Evolutionary conservation across 2,797 vertebrate species (phyloP).

Genomic region (Poliocrania exsul): DNA sequence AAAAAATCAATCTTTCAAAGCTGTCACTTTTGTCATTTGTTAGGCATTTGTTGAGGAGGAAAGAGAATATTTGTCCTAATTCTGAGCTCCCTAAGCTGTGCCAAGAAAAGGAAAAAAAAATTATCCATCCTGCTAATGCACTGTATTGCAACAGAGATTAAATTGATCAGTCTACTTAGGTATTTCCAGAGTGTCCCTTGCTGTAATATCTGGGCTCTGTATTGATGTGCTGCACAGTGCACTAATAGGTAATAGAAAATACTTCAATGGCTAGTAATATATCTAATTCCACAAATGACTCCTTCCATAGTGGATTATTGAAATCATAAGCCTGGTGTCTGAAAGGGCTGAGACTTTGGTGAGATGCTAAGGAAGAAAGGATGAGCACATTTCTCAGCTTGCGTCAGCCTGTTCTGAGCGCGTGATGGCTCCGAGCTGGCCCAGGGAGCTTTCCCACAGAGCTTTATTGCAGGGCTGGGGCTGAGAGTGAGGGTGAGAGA

Average conservation of each 20-base stretch:
- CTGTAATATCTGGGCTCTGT: slow-evolving; percentile 48
- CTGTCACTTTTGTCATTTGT: slow-evolving; percentile 71
- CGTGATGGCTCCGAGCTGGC: background rate
- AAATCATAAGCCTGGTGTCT: background rate
- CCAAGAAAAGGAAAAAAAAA: slow-evolving; percentile 44
- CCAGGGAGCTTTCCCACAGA: slow-evolving; percentile 21
- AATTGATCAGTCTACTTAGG: slow-evolving; percentile 68
- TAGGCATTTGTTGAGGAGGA: slow-evolving; percentile 65
- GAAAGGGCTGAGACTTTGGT: background rate
- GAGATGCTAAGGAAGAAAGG: background rate
- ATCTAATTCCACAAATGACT: slow-evolving; percentile 32
- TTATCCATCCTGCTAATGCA: slow-evolving; percentile 55
- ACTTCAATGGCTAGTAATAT: slow-evolving; percentile 33
- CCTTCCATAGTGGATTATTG: background rate
- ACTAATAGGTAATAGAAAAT: slow-evolving; percentile 46
- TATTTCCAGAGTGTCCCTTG: slow-evolving; percentile 59
- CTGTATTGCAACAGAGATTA: slow-evolving; percentile 61
- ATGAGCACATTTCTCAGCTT: background rate
- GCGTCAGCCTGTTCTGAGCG: background rate
- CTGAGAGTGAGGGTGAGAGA: slow-evolving; percentile 24
- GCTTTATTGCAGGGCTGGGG: slow-evolving; percentile 34
- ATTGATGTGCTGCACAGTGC: slow-evolving; percentile 43
- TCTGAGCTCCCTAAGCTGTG: slow-evolving; percentile 57
- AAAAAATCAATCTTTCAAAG: slow-evolving; percentile 67
- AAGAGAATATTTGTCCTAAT: slow-evolving; percentile 72